Conservation (phyloP, 1,140 invertebrate genomes). For the Saccostrea cuccullata region DNA sequence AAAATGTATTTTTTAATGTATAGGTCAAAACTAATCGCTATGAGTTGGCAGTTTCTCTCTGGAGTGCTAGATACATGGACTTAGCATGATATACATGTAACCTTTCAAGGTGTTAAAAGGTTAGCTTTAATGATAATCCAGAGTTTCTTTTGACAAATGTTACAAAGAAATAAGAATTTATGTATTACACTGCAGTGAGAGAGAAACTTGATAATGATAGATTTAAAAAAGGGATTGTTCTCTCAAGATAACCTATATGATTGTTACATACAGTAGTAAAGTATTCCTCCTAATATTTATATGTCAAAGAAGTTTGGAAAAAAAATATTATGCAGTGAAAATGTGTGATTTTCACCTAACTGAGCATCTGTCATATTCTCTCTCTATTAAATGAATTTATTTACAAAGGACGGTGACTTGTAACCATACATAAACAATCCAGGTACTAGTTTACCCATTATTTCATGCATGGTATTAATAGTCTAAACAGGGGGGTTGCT, state of each 20-base stretch:
- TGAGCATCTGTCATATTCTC: background rate
- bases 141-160: background rate
- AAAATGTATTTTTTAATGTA: background rate
- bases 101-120: background rate
- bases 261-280: background rate
- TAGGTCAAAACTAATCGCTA: conserved; percentile 1
- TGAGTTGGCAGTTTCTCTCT: background rate
- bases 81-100: background rate
- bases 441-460: background rate
- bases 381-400: background rate
- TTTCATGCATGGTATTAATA: background rate
- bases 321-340: background rate
- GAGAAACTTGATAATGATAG: background rate
- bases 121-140: background rate
- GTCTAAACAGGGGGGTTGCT: conserved; percentile 12
- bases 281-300: background rate
- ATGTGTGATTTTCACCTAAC: background rate
- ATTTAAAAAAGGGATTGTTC: background rate
- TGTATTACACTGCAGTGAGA: background rate
- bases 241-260: background rate
- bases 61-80: background rate
- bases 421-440: conserved; percentile 19
- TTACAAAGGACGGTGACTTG: conserved; percentile 19
- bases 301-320: background rate
- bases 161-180: background rate